These are phyloP conservation scores for Dione vanillae DNA, from an alignment of 2,888 invertebrate genomes.

Conservation along the genomic window DNA sequence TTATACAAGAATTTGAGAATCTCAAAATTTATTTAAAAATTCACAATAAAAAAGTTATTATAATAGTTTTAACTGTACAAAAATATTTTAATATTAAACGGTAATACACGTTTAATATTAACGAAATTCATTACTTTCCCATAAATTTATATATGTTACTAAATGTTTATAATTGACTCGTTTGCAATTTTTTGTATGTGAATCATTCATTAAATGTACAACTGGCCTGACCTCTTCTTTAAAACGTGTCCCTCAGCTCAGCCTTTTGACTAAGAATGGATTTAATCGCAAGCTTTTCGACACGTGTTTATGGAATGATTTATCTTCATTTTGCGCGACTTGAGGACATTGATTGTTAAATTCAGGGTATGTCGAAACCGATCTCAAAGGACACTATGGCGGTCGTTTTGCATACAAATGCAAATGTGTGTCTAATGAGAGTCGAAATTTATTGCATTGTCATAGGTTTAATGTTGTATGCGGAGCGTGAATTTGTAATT, in stretches of 20 bases:
- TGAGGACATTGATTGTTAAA: conserved; percentile 59
- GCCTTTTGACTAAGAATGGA: conserved; percentile 17
- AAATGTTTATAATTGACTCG: background rate
- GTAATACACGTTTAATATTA: no score
- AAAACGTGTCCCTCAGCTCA: background rate
- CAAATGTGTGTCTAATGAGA: conserved; percentile 48
- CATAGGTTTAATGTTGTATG: background rate
- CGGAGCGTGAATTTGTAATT: conserved; percentile 11
- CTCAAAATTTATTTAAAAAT: no score
- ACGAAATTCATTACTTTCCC: background rate
- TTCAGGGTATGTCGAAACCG: conserved; percentile 63
- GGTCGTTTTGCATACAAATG: conserved; percentile 61
- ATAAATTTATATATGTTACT: background rate
- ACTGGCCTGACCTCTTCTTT: background rate
- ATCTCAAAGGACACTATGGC: conserved; percentile 60
- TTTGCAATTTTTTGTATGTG: conserved; percentile 1
- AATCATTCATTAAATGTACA: background rate
- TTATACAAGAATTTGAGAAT: no score
- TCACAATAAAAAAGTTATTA: no score
- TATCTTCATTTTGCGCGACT: conserved; percentile 49
- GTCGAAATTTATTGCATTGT: conserved; percentile 35
- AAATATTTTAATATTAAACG: no score
- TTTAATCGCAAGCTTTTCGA: conserved; percentile 17
- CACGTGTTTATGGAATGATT: conserved; percentile 39
- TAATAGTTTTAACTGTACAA: no score